A percentile compares a stretch with the other conserved stretches of the same genome.
phyloP scores from a whole-genome alignment of 2,113 vertebrate species.

The Atrichornis clamosus region DNA sequence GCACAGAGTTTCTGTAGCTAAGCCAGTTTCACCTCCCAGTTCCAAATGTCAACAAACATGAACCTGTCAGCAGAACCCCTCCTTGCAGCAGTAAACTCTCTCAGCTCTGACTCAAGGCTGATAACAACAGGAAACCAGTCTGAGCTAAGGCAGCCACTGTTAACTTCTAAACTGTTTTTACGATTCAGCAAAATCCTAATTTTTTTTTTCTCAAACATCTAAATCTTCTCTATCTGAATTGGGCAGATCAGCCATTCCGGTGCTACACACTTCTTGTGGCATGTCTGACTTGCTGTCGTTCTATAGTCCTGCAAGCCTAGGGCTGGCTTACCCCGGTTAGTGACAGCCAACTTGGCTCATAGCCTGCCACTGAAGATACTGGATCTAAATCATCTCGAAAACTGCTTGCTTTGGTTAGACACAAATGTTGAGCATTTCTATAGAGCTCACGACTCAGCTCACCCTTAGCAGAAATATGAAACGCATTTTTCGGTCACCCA shows the following conservation, averaged over 20 bases:
- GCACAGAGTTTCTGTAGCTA: background rate
- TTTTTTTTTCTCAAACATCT: background rate
- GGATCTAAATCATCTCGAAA: background rate
- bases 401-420: background rate
- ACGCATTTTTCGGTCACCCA: fast-evolving
- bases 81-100: background rate
- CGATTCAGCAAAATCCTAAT: background rate
- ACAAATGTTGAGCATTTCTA: background rate
- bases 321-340: fast-evolving
- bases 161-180: background rate
- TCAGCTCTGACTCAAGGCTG: background rate
- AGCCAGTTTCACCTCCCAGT: slow-evolving; percentile 18
- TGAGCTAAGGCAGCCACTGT: background rate
- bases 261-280: background rate
- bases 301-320: background rate
- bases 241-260: fast-evolving
- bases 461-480: background rate
- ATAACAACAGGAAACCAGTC: background rate
- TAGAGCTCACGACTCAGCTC: background rate
- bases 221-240: fast-evolving
- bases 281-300: background rate
- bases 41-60: background rate
- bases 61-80: background rate
- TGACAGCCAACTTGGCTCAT: background rate
- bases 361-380: background rate